A percentile compares a stretch with the other conserved stretches of the same genome.
Evolutionary conservation across 2,797 vertebrate genomes (phyloP).

Genomic region (Chiloscyllium punctatum): DNA sequence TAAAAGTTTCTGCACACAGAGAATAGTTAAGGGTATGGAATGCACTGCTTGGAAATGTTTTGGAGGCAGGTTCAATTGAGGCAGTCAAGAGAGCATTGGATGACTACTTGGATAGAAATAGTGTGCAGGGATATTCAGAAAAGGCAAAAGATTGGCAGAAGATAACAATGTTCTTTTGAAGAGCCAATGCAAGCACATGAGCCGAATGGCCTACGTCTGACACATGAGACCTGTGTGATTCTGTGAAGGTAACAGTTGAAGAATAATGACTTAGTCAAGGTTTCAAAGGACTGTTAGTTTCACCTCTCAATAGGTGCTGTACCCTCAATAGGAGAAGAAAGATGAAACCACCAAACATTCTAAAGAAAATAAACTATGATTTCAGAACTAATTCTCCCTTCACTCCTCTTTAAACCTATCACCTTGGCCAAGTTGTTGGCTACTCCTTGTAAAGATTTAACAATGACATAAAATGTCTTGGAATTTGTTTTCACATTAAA

Average conservation of each 20-base stretch:
- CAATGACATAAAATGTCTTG: neutral
- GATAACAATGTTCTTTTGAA: too few relatives aligned
- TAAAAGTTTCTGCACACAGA: too few relatives aligned
- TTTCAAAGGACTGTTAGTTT: neutral
- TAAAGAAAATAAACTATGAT: neutral
- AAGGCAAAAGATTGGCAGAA: too few relatives aligned
- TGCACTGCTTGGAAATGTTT: too few relatives aligned
- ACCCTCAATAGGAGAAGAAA: neutral
- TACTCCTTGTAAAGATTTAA: neutral
- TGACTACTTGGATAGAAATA: too few relatives aligned
- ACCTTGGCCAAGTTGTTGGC: neutral
- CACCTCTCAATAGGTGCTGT: neutral
- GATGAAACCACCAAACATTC: neutral
- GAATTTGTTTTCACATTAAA: neutral
- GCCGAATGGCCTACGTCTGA: too few relatives aligned
- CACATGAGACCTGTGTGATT: too few relatives aligned
- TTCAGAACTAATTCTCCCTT: neutral
- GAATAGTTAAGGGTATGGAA: too few relatives aligned
- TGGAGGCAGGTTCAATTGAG: too few relatives aligned
- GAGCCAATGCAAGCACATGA: too few relatives aligned
- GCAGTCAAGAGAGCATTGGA: too few relatives aligned
- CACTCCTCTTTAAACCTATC: neutral
- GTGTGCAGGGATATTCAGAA: too few relatives aligned
- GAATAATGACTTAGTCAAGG: neutral
- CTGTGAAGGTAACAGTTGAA: neutral